Percentiles rank a stretch among this genome's conserved stretches.
Conservation (phyloP, 2,797 vertebrate genomes). For the Cossypha heuglini region DNA sequence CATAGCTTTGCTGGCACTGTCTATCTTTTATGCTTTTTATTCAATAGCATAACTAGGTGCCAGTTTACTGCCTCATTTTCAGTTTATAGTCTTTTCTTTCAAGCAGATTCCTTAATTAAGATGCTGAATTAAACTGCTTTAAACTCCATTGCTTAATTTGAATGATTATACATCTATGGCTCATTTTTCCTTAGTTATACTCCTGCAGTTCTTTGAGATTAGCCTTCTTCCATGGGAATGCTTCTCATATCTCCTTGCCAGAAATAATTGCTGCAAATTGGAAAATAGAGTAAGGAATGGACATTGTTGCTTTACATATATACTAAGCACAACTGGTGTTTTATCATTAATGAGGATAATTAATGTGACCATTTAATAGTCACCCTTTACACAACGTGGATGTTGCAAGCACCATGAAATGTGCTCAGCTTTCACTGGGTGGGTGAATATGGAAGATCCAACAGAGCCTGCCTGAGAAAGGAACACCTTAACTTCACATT, state of each 20-base stretch:
- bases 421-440: neutral
- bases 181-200: slow-evolving; percentile 16
- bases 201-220: neutral
- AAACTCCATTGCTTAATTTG: neutral
- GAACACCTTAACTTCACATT: neutral
- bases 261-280: slow-evolving; percentile 9
- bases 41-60: neutral
- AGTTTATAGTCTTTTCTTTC: neutral
- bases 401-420: neutral
- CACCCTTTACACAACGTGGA: neutral
- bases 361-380: neutral
- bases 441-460: neutral
- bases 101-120: slow-evolving; percentile 28
- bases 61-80: slow-evolving; percentile 19
- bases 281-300: neutral
- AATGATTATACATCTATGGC: neutral
- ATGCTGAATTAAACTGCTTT: slow-evolving; percentile 15
- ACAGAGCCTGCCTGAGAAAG: neutral
- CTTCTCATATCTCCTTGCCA: neutral
- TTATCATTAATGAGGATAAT: neutral
- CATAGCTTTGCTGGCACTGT: neutral
- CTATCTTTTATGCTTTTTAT: neutral
- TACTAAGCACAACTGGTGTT: neutral
- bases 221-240: neutral
- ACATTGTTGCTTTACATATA: neutral